phyloP scores from a whole-genome alignment of 2,888 invertebrate genomes.

The Acleris literana region DNA sequence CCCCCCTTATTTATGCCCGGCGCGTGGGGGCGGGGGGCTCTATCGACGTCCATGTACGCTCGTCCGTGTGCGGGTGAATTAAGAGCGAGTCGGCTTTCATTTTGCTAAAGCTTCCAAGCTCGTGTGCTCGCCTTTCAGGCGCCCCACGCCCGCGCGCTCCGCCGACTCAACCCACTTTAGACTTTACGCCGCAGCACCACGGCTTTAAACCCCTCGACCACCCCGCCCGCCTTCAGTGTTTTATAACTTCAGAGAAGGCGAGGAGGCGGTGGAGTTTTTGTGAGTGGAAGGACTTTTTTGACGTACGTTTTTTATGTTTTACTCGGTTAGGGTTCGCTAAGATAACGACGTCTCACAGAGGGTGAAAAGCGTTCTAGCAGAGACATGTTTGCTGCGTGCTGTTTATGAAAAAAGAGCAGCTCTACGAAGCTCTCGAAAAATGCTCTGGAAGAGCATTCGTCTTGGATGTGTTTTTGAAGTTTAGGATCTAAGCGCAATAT shows the following conservation, averaged over 20 bases:
- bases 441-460: constrained; percentile 13
- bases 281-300: constrained; percentile 82
- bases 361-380: constrained; percentile 65
- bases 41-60: constrained; percentile 70
- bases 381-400: constrained; percentile 51
- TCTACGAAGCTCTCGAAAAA: constrained; percentile 35
- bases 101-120: constrained; percentile 82
- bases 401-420: constrained; percentile 29
- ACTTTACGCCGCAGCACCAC: constrained; percentile 66
- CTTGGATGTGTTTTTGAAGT: constrained; percentile 35
- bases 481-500: constrained; percentile 4
- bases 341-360: constrained; percentile 79
- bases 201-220: constrained; percentile 59
- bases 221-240: constrained; percentile 70
- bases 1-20: constrained; percentile 80
- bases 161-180: constrained; percentile 59
- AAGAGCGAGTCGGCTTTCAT: constrained; percentile 84
- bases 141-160: constrained; percentile 58
- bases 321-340: constrained; percentile 80
- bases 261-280: constrained; percentile 78
- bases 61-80: constrained; percentile 79
- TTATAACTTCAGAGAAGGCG: constrained; percentile 78
- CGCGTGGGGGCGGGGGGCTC: constrained; percentile 56
- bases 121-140: constrained; percentile 81
- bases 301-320: constrained; percentile 83